Conservation (phyloP, 2,888 invertebrate genomes). For the Tetranychus piercei region DNA sequence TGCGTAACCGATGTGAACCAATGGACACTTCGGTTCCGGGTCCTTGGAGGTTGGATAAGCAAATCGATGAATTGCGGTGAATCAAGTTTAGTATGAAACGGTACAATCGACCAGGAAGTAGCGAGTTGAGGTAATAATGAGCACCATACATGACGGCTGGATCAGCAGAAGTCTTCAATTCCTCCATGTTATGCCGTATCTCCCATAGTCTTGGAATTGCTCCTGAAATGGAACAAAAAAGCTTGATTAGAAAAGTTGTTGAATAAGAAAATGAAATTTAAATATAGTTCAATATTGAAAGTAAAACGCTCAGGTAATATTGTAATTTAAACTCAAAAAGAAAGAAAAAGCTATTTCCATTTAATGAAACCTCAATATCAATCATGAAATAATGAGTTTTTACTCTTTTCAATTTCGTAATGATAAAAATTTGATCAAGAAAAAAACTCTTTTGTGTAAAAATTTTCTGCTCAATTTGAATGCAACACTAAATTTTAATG, state of each 20-base stretch:
- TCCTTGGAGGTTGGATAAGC: constrained; percentile 38
- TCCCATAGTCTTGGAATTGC: constrained; percentile 42
- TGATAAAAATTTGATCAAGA: too few relatives aligned
- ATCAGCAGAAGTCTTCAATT: constrained; percentile 37
- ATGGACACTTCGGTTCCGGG: constrained; percentile 36
- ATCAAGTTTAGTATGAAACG: constrained; percentile 30
- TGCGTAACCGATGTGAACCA: constrained; percentile 30
- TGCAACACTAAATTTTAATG: too few relatives aligned
- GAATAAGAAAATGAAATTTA: not conserved
- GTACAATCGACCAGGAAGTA: constrained; percentile 32
- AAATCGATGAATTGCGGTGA: constrained; percentile 29
- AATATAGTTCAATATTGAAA: not conserved
- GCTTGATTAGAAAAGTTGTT: not conserved
- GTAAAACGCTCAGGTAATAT: too few relatives aligned
- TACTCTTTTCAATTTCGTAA: too few relatives aligned
- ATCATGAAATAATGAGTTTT: too few relatives aligned
- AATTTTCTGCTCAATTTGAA: too few relatives aligned
- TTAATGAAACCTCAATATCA: too few relatives aligned
- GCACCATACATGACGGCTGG: constrained; percentile 36
- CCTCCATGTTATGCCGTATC: constrained; percentile 37
- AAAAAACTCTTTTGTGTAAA: too few relatives aligned
- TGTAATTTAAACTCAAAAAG: too few relatives aligned
- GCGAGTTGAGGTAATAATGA: constrained; percentile 34
- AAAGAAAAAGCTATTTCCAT: too few relatives aligned
- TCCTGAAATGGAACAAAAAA: constrained; percentile 26